These are phyloP conservation scores for Phyllostomus hastatus DNA, from an alignment of 2,113 vertebrate species.

Conservation along the genomic window DNA sequence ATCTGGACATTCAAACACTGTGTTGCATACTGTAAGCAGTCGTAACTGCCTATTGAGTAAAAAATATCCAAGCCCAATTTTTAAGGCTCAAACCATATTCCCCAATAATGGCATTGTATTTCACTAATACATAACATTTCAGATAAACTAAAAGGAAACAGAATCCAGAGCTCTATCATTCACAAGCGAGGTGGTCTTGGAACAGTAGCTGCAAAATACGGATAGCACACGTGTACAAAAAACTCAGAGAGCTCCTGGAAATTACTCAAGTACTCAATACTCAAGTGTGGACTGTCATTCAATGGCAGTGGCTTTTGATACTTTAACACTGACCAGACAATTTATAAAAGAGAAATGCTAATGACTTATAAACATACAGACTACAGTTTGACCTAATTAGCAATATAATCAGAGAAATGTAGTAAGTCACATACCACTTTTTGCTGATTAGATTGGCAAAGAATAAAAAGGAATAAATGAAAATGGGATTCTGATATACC, in stretches of 20 bases:
- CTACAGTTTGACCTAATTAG: neutral
- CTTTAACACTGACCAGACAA: neutral
- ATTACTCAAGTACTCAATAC: neutral
- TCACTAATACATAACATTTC: neutral
- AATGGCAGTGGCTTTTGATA: neutral
- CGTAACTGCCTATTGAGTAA: neutral
- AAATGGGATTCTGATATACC: neutral
- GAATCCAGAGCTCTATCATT: neutral
- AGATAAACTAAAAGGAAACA: neutral
- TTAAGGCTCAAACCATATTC: neutral
- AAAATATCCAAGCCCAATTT: neutral
- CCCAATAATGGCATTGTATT: neutral
- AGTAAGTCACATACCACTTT: neutral
- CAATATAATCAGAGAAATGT: neutral
- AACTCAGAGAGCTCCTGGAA: neutral
- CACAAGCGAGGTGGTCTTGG: neutral
- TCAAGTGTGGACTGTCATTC: neutral
- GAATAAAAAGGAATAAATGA: neutral
- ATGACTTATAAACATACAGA: neutral
- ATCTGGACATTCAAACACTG: neutral
- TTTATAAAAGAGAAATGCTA: neutral
- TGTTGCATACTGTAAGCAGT: neutral
- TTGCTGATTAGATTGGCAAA: neutral
- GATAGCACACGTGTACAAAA: rapidly evolving
- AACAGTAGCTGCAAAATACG: neutral